phyloP scores from a whole-genome alignment of 2,888 invertebrate species.

The Ichneumon xanthorius region DNA sequence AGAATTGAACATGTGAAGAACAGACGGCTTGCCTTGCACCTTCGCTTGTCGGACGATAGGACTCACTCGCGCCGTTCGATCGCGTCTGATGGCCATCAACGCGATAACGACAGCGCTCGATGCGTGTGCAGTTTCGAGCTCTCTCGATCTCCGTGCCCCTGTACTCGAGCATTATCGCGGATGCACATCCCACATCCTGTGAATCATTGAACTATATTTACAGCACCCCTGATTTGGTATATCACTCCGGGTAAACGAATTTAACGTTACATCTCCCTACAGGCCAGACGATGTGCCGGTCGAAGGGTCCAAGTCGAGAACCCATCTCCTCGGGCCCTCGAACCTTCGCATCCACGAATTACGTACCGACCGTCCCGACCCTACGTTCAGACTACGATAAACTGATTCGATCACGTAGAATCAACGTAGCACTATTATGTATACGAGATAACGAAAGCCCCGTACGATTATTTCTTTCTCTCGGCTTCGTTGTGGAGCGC shows the following conservation, averaged over 20 bases:
- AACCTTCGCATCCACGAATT: conserved; percentile 6
- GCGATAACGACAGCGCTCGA: conserved; percentile 35
- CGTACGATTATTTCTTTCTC: background rate
- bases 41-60: background rate
- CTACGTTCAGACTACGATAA: conserved; percentile 15
- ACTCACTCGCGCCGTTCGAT: background rate
- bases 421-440: background rate
- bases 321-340: background rate
- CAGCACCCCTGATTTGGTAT: conserved; percentile 40
- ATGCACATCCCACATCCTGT: conserved; percentile 66
- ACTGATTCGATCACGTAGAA: conserved; percentile 8
- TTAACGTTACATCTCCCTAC: conserved; percentile 35
- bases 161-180: conserved; percentile 52
- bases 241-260: conserved; percentile 58
- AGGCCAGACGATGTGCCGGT: background rate
- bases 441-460: conserved; percentile 8
- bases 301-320: conserved; percentile 57
- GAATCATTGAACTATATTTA: conserved; percentile 64
- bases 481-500: background rate
- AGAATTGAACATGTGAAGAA: no score
- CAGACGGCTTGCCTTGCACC: no score
- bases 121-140: conserved; percentile 39
- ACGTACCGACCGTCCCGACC: background rate
- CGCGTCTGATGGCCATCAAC: background rate
- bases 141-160: background rate